These are phyloP conservation scores for Crematogaster levior DNA, from an alignment of 2,888 invertebrate species.

Conservation along the genomic window DNA sequence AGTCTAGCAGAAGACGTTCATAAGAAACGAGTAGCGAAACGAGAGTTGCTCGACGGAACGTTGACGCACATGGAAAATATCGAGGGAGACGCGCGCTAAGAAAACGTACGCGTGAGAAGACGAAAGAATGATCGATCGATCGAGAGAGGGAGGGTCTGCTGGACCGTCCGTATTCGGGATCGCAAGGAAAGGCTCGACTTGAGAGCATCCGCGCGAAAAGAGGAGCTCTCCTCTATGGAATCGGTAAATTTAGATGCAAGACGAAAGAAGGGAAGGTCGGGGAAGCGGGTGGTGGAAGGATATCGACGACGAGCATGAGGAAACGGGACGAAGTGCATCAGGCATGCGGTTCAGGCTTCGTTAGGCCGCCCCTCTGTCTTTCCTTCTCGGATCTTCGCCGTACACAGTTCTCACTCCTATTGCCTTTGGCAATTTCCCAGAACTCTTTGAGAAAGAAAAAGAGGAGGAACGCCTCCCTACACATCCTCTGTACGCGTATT, in stretches of 20 bases:
- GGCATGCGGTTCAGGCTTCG: constrained; percentile 72
- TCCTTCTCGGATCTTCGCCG: constrained; percentile 47
- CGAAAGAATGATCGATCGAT: constrained; percentile 22
- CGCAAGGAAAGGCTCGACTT: background rate
- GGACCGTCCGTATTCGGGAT: constrained; percentile 37
- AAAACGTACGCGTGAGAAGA: background rate
- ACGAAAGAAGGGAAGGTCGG: constrained; percentile 13
- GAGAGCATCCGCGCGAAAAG: constrained; percentile 36
- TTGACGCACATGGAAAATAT: constrained; percentile 29
- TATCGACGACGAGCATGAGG: constrained; percentile 32
- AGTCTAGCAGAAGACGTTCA: constrained; percentile 8
- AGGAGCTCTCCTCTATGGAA: constrained; percentile 34
- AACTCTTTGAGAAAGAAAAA: constrained; percentile 75
- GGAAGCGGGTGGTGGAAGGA: constrained; percentile 35
- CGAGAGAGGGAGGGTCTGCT: constrained; percentile 5
- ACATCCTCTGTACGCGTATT: constrained; percentile 34
- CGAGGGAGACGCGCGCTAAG: constrained; percentile 12
- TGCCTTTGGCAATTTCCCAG: constrained; percentile 73
- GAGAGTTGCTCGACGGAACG: constrained; percentile 3
- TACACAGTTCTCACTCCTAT: constrained; percentile 48
- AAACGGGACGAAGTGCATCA: constrained; percentile 63
- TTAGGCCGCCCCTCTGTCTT: constrained; percentile 66
- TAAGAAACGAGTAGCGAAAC: background rate
- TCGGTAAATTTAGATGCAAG: constrained; percentile 63
- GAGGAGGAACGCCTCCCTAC: constrained; percentile 47